Evolutionary conservation across 2,113 vertebrate genomes (phyloP), one percentile per base, ranked within the genome.

Genomic region (Plotosus lineatus): DNA sequence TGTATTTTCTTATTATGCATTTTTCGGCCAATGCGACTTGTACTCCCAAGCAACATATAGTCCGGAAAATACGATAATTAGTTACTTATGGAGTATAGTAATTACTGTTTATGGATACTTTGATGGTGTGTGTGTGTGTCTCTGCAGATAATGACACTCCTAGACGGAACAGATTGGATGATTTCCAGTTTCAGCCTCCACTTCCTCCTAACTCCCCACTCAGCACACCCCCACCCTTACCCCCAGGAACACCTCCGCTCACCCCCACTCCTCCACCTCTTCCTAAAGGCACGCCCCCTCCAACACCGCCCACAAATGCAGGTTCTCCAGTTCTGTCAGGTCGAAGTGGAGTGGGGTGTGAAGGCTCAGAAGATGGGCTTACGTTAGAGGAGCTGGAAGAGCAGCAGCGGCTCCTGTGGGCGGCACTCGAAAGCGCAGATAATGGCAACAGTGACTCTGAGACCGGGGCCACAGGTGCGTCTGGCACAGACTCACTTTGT

Each of bases 361-460:
- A 95, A n/a, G 90, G 93, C 0, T 63, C 91, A 0, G 86, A 97
- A 83, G 97, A 99, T 15, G 92, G 94, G 0, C 89, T 98, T 85
- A 96, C 96, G 0, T 85, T 99, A 86, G 98, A 99, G 77, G 97
- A 99, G 74, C 92, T 99, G 3, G 98, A 99, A 83, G 97, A 99
- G 75, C 96, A 98, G 85, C 97, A 99, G 90, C 91, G 97, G 66
- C 89, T 94, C 61, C 95, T 99, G 65, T 96, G 96, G 96, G 96
- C 95, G 0, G 97, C 95, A 0, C 92, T 99, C 0, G 94, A 96
- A 84, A 97, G 95, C 83, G 93, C 97, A 0, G 98, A 99, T 66
- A 94, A 93, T 0, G 82, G 89, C 9, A 95, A 89, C 86, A 98
- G 97, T 4, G 96, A 98, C 86, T 94, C 94, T 0, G 96, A 97